Conservation (phyloP, 2,888 invertebrate genomes). For the Epirrita christyi region DNA sequence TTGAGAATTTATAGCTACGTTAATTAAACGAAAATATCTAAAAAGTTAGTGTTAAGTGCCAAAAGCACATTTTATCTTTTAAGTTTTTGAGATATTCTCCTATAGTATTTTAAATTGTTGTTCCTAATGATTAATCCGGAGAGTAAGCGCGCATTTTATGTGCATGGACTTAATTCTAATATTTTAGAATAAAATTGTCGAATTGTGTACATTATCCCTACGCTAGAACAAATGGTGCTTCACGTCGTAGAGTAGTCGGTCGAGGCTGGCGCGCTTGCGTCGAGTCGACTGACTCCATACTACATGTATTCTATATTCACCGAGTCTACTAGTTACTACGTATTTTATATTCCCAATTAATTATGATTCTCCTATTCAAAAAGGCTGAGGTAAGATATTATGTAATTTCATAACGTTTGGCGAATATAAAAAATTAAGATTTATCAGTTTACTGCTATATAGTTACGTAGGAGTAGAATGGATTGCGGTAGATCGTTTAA, state of each 20-base stretch:
- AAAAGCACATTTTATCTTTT: constrained; percentile 73
- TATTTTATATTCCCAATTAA: constrained; percentile 77
- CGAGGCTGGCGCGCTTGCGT: constrained; percentile 36
- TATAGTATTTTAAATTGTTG: constrained; percentile 81
- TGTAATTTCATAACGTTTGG: constrained; percentile 73
- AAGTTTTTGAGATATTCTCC: constrained; percentile 74
- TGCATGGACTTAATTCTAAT: constrained; percentile 75
- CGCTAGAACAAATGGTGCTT: constrained; percentile 85
- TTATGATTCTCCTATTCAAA: constrained; percentile 82
- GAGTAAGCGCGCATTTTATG: constrained; percentile 65
- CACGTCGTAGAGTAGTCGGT: constrained; percentile 77
- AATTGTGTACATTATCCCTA: constrained; percentile 83
- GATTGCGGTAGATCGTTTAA: constrained; percentile 14
- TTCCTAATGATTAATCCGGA: constrained; percentile 80
- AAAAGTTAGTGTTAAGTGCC: constrained; percentile 77
- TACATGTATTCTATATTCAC: constrained; percentile 69
- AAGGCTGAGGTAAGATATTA: constrained; percentile 78
- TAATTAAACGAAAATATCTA: constrained; percentile 35
- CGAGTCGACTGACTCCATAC: constrained; percentile 45
- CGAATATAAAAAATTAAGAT: constrained; percentile 64
- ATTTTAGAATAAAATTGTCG: constrained; percentile 75
- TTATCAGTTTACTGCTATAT: constrained; percentile 59
- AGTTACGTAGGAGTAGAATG: constrained; percentile 14
- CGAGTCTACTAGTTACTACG: constrained; percentile 67
- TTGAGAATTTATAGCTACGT: constrained; percentile 31